Evolutionary conservation across 2,888 invertebrate species (phyloP), one percentile per base, ranked within the genome.

Genomic region (Leptinotarsa tumamoca): DNA sequence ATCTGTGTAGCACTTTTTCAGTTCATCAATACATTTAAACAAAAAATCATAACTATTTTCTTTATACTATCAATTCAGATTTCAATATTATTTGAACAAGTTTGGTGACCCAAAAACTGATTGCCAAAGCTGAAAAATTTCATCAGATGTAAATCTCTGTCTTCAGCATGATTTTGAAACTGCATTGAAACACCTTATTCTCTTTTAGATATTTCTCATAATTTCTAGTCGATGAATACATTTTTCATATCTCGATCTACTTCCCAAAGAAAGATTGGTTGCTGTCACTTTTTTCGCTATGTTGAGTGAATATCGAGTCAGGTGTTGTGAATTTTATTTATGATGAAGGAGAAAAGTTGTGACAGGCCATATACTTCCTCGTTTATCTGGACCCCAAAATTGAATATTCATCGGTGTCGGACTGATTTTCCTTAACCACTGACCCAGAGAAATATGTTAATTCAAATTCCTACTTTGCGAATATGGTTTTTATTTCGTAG

Each of bases 241-340:
- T 49, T 61, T 61, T 70, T 70, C 43, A 50, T 3, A 58, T 17
- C 13, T 17, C 7, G 69, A 49, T 70, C 70, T 23, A 58, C 50
- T 58, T 70, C n/a, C 33, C 43, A 63, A 58, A 17, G 70, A 58
- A 10, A 70, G 70, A 70, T 63, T 58, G 49, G 23, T 43, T 23
- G 70, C 70, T 58, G 70, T 70, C 61, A 70, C 15, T 69, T 33
- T 2, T n/a, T 56, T 56, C 33, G n/a, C 43, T 33, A n/a, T 56
- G 50, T 49, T 70, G 23, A 58, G 49, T 61, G 49, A 70, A 70
- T 58, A 70, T 54, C 23, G 10, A 58, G 58, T 70, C 58, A 70
- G 61, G 58, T 70, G 58, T 70, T 56, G 69, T 21, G 69, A 43
- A 56, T 56, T 69, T 68, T 68, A 68, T 68, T 68, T 27, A 68